Percentiles rank a stretch among this genome's conserved stretches.
Evolutionary conservation across 2,797 vertebrate genomes (phyloP).

Genomic region (Columba guinea): DNA sequence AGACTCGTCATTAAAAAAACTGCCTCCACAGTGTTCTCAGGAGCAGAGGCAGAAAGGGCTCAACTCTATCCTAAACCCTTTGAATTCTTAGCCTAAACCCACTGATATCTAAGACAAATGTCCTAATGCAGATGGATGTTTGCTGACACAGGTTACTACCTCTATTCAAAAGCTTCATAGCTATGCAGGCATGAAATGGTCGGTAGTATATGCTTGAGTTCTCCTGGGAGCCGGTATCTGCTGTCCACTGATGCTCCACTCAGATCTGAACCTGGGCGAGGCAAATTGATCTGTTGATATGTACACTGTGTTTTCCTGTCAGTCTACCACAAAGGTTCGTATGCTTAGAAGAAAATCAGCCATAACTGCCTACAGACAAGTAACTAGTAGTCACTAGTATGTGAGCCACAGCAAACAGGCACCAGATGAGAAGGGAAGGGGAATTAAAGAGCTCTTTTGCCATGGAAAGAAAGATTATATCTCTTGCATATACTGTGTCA

Average conservation of each 20-base stretch:
- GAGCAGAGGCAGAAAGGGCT: background rate
- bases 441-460: background rate
- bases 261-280: background rate
- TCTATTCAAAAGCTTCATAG: background rate
- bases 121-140: accelerated
- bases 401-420: background rate
- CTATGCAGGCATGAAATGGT: background rate
- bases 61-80: background rate
- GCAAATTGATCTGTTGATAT: background rate
- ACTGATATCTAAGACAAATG: background rate
- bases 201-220: background rate
- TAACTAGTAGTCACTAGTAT: background rate
- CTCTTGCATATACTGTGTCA: background rate
- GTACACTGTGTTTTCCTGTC: background rate
- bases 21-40: background rate
- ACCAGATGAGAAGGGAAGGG: background rate
- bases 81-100: background rate
- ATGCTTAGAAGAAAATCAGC: background rate
- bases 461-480: background rate
- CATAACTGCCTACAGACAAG: background rate
- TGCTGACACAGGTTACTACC: background rate
- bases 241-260: background rate
- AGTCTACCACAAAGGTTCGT: background rate
- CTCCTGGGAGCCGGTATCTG: background rate
- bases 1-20: background rate